Conservation (phyloP, 2,797 vertebrate genomes). For the Trachurus trachurus region DNA sequence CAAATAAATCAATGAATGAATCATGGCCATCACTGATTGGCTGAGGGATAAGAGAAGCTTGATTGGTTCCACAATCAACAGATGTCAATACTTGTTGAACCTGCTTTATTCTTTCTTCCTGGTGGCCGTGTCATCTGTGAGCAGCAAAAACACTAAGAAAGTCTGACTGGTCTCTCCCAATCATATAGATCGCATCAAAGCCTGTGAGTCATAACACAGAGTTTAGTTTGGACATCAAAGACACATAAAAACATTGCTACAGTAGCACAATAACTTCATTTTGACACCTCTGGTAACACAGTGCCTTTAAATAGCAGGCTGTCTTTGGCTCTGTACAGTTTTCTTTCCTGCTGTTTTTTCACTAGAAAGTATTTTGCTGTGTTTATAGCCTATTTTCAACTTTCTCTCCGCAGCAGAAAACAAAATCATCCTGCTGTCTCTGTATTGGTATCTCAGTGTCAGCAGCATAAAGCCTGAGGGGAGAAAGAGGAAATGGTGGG, state of each 20-base stretch:
- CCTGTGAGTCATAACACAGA: not conserved
- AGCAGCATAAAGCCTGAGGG: constrained; percentile 32
- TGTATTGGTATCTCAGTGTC: constrained; percentile 27
- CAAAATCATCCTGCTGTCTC: constrained; percentile 24
- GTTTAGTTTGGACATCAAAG: not conserved
- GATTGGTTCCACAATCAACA: constrained; percentile 61
- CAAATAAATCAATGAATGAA: constrained; percentile 66
- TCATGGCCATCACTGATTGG: constrained; percentile 52
- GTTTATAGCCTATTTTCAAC: constrained; percentile 39
- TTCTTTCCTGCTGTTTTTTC: constrained; percentile 2
- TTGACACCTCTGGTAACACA: not conserved
- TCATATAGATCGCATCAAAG: not conserved
- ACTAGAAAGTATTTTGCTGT: not conserved
- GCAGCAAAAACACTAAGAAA: not conserved
- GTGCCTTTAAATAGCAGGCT: not conserved
- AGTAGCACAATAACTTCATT: not conserved
- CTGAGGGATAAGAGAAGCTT: constrained; percentile 44
- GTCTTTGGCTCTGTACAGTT: not conserved
- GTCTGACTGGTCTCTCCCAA: not conserved
- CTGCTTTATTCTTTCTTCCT: not conserved
- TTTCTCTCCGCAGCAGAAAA: constrained; percentile 18
- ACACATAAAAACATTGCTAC: constrained; percentile 7
- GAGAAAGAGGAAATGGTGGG: constrained; percentile 35
- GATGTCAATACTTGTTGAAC: constrained; percentile 58
- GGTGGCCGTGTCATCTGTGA: not conserved